Base-by-base conservation (phyloP, 2,888 invertebrate species). In the Caenorhabditis doughertyi region DNA sequence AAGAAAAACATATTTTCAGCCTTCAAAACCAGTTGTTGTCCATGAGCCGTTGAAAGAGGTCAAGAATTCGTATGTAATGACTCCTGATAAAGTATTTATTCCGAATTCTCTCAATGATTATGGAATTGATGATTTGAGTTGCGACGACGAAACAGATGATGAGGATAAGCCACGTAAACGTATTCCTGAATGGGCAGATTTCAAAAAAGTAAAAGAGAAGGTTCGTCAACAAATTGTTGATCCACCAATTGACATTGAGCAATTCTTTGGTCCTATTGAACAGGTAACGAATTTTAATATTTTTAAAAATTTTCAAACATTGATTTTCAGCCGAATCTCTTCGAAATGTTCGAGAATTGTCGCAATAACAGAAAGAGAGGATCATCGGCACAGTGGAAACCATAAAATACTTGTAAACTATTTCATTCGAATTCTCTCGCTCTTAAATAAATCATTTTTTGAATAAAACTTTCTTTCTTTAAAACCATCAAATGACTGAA, bases 171-270 rank as follows among this genome's bases (percentile, higher is more conserved):
- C 60, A 27, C 13, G 27, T 7, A 60, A 60, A 18, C 25, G 16
- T 1, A 60, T 60, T 44, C 60, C 60, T 9, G 42, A 2, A 3
- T 60, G 60, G 60, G 60, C 60, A 2, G n/a, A 42, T 2, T 44
- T 42, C 0, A n/a, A 27, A 2, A 4, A 16, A 2, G 44, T 60
- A 7, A 25, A n/a, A n/a, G 9, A 44, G 7, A 27, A 4, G 3
- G 60, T 60, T 21, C 13, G 42, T 1, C 25, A 60, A 9, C 60
- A 42, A 3, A 16, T 42, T 9, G 23, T 44, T 8, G 25, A 60
- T 25, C 60, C 60, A 11, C 60, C 60, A 60, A 23, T 60, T 21
- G 60, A 60, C n/a, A 25, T 60, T 25, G 42, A 42, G 16, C 16
- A 23, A 25, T 60, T 42, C 8, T 60, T 60, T 42, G 60, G 60